phyloP scores from a whole-genome alignment of 2,888 invertebrate genomes.

The Phragmatobia fuliginosa region DNA sequence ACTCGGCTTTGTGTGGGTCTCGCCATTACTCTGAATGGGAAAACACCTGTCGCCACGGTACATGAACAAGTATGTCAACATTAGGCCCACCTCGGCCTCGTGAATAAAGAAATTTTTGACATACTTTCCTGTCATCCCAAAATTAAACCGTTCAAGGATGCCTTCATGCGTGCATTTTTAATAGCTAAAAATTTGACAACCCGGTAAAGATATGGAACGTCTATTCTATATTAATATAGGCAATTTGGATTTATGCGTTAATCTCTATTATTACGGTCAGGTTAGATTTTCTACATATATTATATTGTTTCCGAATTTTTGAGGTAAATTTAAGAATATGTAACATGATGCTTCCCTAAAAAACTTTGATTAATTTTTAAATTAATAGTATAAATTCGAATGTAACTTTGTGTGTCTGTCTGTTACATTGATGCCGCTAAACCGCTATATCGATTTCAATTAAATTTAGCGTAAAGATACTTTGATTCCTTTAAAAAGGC shows the following conservation, averaged over 20 bases:
- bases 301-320: neutral
- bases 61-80: constrained; percentile 40
- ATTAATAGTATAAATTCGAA: too few relatives aligned
- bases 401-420: too few relatives aligned
- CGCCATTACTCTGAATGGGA: constrained; percentile 48
- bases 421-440: too few relatives aligned
- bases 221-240: neutral
- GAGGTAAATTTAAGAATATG: neutral
- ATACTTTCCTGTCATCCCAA: constrained; percentile 21
- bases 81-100: constrained; percentile 26
- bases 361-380: too few relatives aligned
- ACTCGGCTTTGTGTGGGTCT: constrained; percentile 46
- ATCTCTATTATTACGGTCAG: neutral
- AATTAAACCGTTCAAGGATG: constrained; percentile 26
- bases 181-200: constrained; percentile 9
- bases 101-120: constrained; percentile 31
- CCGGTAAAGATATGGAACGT: neutral
- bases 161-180: constrained; percentile 16
- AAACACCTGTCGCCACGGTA: constrained; percentile 57
- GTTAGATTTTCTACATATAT: neutral
- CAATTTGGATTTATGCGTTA: neutral
- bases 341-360: too few relatives aligned
- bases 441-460: too few relatives aligned
- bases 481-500: too few relatives aligned
- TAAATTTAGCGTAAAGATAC: too few relatives aligned